phyloP scores from a whole-genome alignment of 2,888 invertebrate genomes.

The Caenorhabditis sp. region DNA sequence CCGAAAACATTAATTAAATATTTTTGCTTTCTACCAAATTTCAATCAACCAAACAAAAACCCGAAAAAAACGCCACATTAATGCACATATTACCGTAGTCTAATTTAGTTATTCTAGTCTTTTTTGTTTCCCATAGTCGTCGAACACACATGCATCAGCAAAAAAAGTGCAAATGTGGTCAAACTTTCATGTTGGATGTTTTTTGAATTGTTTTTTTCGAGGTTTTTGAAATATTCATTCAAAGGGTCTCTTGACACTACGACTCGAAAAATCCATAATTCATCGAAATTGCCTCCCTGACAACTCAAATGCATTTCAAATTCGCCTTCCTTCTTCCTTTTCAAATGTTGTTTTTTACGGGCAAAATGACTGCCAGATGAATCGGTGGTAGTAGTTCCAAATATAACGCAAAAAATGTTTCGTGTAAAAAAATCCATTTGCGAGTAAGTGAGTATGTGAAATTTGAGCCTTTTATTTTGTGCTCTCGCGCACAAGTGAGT shows the following conservation, averaged over 20 bases:
- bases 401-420: not conserved
- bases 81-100: not conserved
- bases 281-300: not conserved
- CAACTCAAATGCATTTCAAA: constrained; percentile 1
- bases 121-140: not conserved
- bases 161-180: too few species aligned
- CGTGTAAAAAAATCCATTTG: not conserved
- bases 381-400: too few species aligned
- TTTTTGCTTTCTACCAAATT: too few species aligned
- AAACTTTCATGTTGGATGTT: too few species aligned
- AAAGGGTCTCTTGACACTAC: not conserved
- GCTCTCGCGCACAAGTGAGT: not conserved
- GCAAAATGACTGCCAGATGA: too few species aligned
- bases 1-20: too few species aligned
- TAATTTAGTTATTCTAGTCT: not conserved
- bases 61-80: too few species aligned
- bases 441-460: constrained; percentile 1
- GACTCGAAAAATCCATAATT: not conserved
- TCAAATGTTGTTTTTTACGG: not conserved
- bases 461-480: not conserved
- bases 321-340: not conserved
- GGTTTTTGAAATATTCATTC: not conserved
- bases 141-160: too few species aligned
- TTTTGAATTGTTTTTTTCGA: not conserved
- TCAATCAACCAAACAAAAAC: too few species aligned